Evolutionary conservation across 2,113 vertebrate species (phyloP).

Genomic region (Phalacrocorax aristotelis): DNA sequence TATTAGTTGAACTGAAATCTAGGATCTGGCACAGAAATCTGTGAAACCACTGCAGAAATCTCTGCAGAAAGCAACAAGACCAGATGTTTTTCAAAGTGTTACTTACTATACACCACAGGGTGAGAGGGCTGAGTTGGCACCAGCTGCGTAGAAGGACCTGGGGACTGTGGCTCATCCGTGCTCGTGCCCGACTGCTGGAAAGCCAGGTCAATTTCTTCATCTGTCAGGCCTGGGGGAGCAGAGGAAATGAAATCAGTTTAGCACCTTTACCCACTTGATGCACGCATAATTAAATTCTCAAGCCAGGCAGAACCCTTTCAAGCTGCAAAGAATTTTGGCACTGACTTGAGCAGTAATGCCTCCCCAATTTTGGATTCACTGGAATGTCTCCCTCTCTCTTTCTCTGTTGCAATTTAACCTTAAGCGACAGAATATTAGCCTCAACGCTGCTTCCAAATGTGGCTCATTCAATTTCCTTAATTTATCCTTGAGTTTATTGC

Average conservation of each 20-base stretch:
- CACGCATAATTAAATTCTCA: constrained; percentile 13
- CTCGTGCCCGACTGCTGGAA: constrained; percentile 89
- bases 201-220: constrained; percentile 93
- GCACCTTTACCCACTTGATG: constrained; percentile 52
- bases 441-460: constrained; percentile 82
- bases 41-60: background rate
- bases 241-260: constrained; percentile 63
- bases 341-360: constrained; percentile 39
- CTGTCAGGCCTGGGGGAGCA: constrained; percentile 86
- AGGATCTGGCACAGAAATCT: background rate
- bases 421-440: constrained; percentile 85
- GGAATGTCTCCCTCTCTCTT: constrained; percentile 65
- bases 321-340: constrained; percentile 56
- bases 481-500: constrained; percentile 87
- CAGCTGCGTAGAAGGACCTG: constrained; percentile 62
- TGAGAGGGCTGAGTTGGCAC: constrained; percentile 75
- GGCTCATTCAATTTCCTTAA: constrained; percentile 88
- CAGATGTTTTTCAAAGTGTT: background rate
- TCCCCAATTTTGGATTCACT: constrained; percentile 66
- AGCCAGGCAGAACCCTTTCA: constrained; percentile 9
- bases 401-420: constrained; percentile 82
- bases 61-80: background rate
- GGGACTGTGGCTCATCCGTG: constrained; percentile 77
- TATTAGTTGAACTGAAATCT: background rate
- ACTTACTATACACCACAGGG: constrained; percentile 83